Conservation (phyloP, 2,797 vertebrate species). For the Urosaurus nigricauda region DNA sequence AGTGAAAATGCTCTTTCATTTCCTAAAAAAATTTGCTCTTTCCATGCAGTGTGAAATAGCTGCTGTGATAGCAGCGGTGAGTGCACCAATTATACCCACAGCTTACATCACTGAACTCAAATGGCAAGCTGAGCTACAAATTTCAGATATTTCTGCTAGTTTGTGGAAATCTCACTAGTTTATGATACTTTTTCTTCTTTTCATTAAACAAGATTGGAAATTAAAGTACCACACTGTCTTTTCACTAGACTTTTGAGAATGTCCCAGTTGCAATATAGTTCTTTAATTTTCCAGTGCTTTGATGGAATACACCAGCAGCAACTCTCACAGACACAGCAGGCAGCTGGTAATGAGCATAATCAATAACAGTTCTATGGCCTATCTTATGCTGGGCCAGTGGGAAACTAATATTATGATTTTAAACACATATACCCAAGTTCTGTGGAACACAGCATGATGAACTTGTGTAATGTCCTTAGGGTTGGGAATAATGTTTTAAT, state of each 20-base stretch:
- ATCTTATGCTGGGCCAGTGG: background rate
- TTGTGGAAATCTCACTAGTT: background rate
- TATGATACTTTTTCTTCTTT: conserved; percentile 1
- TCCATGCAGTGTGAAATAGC: background rate
- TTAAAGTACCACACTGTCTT: background rate
- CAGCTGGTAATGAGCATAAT: background rate
- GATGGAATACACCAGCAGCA: background rate
- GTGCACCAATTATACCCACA: background rate
- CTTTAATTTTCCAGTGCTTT: background rate
- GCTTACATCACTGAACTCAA: background rate
- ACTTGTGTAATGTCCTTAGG: background rate
- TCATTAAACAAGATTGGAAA: background rate
- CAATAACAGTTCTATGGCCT: background rate
- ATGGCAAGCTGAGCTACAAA: conserved; percentile 9
- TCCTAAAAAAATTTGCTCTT: background rate
- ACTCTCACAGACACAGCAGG: background rate
- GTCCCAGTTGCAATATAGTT: background rate
- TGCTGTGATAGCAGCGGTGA: background rate
- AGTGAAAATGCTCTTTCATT: no score
- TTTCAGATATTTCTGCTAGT: background rate
- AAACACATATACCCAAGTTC: background rate
- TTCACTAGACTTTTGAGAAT: background rate
- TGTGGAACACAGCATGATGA: background rate
- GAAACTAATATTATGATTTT: background rate
- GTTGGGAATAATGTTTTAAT: background rate